phyloP scores from a whole-genome alignment of 2,888 invertebrate species.

The Tinea trinotella region DNA sequence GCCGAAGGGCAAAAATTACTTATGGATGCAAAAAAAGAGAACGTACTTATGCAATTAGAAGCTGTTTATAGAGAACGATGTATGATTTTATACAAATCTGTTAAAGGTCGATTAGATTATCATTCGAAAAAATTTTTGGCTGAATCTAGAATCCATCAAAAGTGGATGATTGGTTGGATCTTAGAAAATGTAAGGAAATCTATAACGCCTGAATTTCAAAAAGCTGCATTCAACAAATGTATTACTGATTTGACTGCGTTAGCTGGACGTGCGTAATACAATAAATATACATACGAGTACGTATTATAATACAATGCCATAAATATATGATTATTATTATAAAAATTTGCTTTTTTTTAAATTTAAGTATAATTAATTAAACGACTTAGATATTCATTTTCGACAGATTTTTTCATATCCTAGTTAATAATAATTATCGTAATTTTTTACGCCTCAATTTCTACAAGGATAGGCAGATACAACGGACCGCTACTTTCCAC shows the following conservation, averaged over 20 bases:
- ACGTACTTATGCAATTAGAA: constrained; percentile 92
- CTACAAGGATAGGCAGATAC: too few species aligned
- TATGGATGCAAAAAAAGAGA: constrained; percentile 90
- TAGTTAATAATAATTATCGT: too few species aligned
- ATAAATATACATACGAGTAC: too few species aligned
- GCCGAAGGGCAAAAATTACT: constrained; percentile 83
- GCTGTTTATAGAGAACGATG: constrained; percentile 83
- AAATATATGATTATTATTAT: too few species aligned
- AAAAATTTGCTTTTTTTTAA: too few species aligned
- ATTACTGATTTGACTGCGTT: constrained; percentile 84
- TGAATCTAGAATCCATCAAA: constrained; percentile 87
- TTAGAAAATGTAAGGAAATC: constrained; percentile 84
- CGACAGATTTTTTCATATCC: too few species aligned
- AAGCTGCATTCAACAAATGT: constrained; percentile 86
- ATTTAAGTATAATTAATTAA: too few species aligned
- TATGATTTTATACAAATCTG: constrained; percentile 63
- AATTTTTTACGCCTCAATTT: too few species aligned
- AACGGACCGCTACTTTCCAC: too few species aligned
- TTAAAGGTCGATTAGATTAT: constrained; percentile 89
- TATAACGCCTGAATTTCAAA: constrained; percentile 91
- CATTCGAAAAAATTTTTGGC: constrained; percentile 86
- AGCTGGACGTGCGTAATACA: constrained; percentile 54
- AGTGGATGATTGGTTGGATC: constrained; percentile 95
- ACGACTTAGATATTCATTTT: too few species aligned
- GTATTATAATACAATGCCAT: too few species aligned